These are phyloP conservation scores for Hydropotes inermis DNA, from an alignment of 2,113 vertebrate genomes.

Conservation along the genomic window DNA sequence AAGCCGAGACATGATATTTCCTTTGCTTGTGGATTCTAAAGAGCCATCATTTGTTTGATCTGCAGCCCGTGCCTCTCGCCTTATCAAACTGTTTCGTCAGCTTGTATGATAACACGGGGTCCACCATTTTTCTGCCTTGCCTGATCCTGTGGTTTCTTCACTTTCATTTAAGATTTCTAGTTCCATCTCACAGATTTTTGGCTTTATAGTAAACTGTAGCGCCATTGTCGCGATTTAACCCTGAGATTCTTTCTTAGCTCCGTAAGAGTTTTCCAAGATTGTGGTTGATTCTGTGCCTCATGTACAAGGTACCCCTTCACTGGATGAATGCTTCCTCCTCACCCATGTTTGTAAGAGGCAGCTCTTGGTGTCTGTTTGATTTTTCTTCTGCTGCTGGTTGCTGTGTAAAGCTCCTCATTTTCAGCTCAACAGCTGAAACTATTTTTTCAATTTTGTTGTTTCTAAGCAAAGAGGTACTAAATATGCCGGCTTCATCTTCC, in stretches of 20 bases:
- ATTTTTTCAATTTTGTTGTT: not conserved
- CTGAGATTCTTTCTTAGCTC: not conserved
- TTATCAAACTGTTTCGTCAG: not conserved
- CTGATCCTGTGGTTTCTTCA: not conserved
- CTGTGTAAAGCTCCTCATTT: not conserved
- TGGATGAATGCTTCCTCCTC: not conserved
- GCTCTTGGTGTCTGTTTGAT: not conserved
- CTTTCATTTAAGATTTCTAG: not conserved
- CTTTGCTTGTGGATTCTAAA: slow-evolving; percentile 13
- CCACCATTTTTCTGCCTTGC: not conserved
- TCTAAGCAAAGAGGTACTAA: not conserved
- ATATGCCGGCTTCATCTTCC: not conserved
- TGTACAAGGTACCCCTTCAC: not conserved
- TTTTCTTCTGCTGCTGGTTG: not conserved
- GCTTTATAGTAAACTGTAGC: not conserved
- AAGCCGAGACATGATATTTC: not conserved
- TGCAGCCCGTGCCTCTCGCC: not conserved
- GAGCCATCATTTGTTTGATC: not conserved
- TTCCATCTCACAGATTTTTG: not conserved
- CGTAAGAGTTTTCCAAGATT: not conserved
- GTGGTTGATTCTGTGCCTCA: not conserved
- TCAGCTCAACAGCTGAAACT: not conserved
- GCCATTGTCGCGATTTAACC: not conserved
- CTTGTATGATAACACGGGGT: not conserved
- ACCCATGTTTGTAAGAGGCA: not conserved